Evolutionary conservation across 2,888 invertebrate genomes (phyloP).

Genomic region (Tenthredo notha): DNA sequence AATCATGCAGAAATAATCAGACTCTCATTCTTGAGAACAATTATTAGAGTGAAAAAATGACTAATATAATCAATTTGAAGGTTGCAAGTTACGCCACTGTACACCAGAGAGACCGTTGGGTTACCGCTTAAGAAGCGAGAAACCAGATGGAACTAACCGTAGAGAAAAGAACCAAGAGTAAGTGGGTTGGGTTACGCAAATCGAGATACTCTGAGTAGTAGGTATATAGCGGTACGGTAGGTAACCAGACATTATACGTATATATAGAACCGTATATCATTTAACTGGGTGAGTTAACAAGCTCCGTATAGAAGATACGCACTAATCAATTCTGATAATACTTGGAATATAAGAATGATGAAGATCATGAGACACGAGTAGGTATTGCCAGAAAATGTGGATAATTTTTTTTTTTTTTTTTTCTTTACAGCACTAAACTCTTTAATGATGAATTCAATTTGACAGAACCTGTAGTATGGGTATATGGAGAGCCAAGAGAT

Average conservation of each 20-base stretch:
- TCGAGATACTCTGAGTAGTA: slow-evolving; percentile 42
- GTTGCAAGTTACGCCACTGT: slow-evolving; percentile 19
- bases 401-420: background rate
- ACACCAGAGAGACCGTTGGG: background rate
- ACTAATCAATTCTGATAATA: no score
- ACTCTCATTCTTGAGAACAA: background rate
- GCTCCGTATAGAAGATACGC: background rate
- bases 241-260: background rate
- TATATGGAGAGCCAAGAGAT: background rate
- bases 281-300: background rate
- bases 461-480: background rate
- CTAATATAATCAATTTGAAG: background rate
- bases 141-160: slow-evolving; percentile 47
- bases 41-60: background rate
- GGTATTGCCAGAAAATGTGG: background rate
- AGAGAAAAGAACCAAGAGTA: slow-evolving; percentile 7
- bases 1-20: background rate
- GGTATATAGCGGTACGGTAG: slow-evolving; percentile 4
- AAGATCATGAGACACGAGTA: no score
- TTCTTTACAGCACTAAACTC: background rate
- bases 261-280: background rate
- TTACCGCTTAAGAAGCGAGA: slow-evolving; percentile 49
- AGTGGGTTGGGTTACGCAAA: slow-evolving; percentile 49
- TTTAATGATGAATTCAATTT: slow-evolving; percentile 42
- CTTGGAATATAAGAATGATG: no score